Conservation (phyloP, 2,797 vertebrate genomes). For the Caiman crocodilus region DNA sequence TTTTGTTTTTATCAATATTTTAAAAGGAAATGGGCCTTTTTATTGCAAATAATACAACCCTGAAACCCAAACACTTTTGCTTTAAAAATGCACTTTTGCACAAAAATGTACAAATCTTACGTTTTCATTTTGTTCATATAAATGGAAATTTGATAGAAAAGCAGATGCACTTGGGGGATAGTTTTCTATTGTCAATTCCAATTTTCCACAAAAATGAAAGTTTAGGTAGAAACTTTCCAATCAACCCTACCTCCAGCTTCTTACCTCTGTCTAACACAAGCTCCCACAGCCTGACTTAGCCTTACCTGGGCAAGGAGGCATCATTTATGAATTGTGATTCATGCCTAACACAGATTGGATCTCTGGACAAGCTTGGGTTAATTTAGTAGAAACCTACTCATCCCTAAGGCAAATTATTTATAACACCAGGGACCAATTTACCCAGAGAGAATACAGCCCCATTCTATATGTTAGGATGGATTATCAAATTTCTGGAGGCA, state of each 20-base stretch:
- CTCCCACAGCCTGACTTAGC: fast-evolving
- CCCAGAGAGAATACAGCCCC: neutral
- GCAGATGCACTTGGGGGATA: too few relatives aligned
- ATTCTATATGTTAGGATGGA: neutral
- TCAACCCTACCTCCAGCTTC: neutral
- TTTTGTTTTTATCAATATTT: too few relatives aligned
- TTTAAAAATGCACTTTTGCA: too few relatives aligned
- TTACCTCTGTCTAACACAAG: neutral
- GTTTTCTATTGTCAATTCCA: too few relatives aligned
- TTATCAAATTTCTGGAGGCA: neutral
- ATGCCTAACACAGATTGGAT: fast-evolving
- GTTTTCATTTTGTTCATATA: too few relatives aligned
- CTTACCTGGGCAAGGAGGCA: fast-evolving
- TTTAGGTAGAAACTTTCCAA: too few relatives aligned
- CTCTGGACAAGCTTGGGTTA: neutral
- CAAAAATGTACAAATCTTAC: too few relatives aligned
- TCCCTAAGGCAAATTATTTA: neutral
- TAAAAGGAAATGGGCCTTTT: too few relatives aligned
- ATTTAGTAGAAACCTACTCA: neutral
- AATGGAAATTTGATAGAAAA: too few relatives aligned
- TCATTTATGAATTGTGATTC: fast-evolving
- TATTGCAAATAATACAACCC: too few relatives aligned
- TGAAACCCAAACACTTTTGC: too few relatives aligned
- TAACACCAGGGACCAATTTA: fast-evolving
- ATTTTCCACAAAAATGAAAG: too few relatives aligned